Base-by-base conservation (phyloP, 2,888 invertebrate genomes). In the Cancer borealis region DNA sequence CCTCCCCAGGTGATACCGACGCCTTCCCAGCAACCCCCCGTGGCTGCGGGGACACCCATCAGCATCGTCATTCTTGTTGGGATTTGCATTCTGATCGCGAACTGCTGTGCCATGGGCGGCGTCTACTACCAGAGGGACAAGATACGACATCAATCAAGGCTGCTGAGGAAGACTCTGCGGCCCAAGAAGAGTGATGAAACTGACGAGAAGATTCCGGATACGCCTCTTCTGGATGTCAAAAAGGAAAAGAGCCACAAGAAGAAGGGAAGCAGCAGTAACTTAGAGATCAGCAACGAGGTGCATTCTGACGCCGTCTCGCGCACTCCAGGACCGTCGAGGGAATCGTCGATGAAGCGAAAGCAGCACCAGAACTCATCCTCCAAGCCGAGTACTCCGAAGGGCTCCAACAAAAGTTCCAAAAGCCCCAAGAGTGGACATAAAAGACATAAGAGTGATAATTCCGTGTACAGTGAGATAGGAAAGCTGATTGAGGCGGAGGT, bases 61-160 rank as follows among this genome's bases (percentile, higher is more conserved):
- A 96, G 96, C 21, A 96, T 97, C 96, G 96, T 97, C 91, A 96
- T 97, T 79, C 96, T 97, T 88, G 96, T 97, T 47, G 98, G 98
- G 46, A 97, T 98, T 91, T 96, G 98, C 88, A 98, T 98, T 96
- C 97, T 98, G 10, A 96, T 98, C 45, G 97, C 98, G 10, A 98
- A 98, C 96, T 96, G 98, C 17, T 97, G 97, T n/a, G 97, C 98
- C 60, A 98, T 98, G 96, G 97, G 97, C 0, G 97, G 97, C 95
- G 96, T 98, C 84, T 98, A 98, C 96, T 97, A 97, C 96, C 98
- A 97, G 96, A 95, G 95, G 91, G 95, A 96, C 87, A 95, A 95
- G 66, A 93, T 93, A 49, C 79, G 92, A 17, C 92, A 92, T 87
- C 94, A 94, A 88, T 94, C 94, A 26, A 92, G 88, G 66, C 45